Evolutionary conservation across 2,113 vertebrate species (phyloP), one percentile per base, ranked within the genome.

Genomic region (Lepus europaeus): DNA sequence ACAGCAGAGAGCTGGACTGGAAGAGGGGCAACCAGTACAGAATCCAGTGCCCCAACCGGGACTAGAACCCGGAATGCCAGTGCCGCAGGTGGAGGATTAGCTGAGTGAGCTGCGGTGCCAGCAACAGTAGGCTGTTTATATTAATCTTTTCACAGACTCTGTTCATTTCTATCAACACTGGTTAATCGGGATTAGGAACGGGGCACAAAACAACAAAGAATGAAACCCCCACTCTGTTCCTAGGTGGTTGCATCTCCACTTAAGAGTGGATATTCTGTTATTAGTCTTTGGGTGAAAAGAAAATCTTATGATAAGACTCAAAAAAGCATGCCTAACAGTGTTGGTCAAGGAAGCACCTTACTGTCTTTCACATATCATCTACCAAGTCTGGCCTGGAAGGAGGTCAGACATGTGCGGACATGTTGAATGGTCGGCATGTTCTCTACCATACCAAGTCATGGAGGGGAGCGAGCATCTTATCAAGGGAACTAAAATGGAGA

Each of bases 281-380:
- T 45, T 5, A 51, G 7, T 10, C 29, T 72, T 63, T 1, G 8
- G 6, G 29, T 53, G 16, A 74, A 78, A 14, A 29, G 29, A 80
- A 11, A n/a, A 29, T 70, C 9, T 25, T 84, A 2, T 16, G 29
- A 74, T 9, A 66, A 86, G 31, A 39, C 14, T 10, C 78, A n/a
- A n/a, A 53, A 80, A 73, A 45, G 33, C 33, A 63, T 12, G 23
- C 49, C 25, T 85, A 53, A 29, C 19, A 14, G 0, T 66, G 5
- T 29, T 17, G 2, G 12, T 53, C 17, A 33, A 27, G 10, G 4
- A 29, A 6, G 16, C 4, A n/a, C 5, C 0, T 33, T 1, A 6
- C 7, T 79, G 8, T 63, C 56, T 64, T 3, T 53, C 6, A 77
- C 13, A 5, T 51, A 2, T 22, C 20, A 20, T 82, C 63, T 78